Evolutionary conservation across 1,140 invertebrate species (phyloP).

Genomic region (Zaprionus ornatus): DNA sequence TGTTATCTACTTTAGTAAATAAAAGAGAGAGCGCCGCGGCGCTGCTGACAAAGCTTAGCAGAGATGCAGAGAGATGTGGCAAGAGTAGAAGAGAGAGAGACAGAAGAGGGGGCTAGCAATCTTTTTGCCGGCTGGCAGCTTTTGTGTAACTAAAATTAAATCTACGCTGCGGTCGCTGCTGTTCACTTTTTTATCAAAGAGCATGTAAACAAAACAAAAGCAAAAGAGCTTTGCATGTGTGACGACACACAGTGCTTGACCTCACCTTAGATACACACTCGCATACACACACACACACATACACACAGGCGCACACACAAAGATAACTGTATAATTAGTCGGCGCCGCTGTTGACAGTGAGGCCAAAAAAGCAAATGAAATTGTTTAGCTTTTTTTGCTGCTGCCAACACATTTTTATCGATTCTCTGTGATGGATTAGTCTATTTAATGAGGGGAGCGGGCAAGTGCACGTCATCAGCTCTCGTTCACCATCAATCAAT

Average conservation of each 20-base stretch:
- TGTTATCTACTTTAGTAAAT: constrained; percentile 38
- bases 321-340: constrained; percentile 44
- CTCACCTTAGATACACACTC: constrained; percentile 40
- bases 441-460: constrained; percentile 9
- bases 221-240: constrained; percentile 16
- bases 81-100: neutral
- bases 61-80: neutral
- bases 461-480: constrained; percentile 10
- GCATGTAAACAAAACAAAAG: constrained; percentile 39
- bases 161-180: constrained; percentile 8
- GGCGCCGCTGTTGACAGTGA: constrained; percentile 65
- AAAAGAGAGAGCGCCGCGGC: constrained; percentile 16
- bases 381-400: constrained; percentile 28
- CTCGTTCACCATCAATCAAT: constrained; percentile 42
- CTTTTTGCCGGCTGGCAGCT: constrained; percentile 34
- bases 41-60: constrained; percentile 4
- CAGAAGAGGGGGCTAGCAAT: neutral
- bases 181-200: constrained; percentile 39
- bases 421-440: constrained; percentile 39
- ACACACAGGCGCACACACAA: neutral
- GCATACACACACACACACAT: constrained; percentile 2
- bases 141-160: constrained; percentile 43
- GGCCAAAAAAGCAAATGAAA: constrained; percentile 50
- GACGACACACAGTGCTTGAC: constrained; percentile 51
- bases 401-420: constrained; percentile 45